Base-by-base conservation (phyloP, 1,140 invertebrate species). In the Zaprionus nigranus region DNA sequence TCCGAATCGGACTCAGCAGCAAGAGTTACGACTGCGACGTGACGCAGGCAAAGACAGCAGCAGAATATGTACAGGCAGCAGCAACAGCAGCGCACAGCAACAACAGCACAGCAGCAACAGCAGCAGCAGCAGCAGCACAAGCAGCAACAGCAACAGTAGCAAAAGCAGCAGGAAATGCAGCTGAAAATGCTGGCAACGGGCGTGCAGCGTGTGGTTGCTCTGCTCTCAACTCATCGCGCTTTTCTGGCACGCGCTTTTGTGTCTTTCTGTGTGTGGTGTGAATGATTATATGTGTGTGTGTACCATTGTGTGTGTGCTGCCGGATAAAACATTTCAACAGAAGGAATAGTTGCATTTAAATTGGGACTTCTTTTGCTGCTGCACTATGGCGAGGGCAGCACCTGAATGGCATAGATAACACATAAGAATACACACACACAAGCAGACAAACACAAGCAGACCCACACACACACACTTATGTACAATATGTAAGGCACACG, bases 11-110 rank as follows among this genome's bases (percentile, higher is more conserved):
- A 71, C 73, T 46, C 60, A 75, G 58, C 40, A 46, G 40, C n/a
- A 26, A 67, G 43, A 70, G 64, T 70, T 71, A 76, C 72, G 66
- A 69, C 22, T 70, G 66, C 72, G 59, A 75, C 72, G 66, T 75
- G 72, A 36, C 11, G 53, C 53, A 56, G 53, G 6, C 40, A 49
- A 9, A 34, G 9, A 9, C 30, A 56, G 38, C 51, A 56, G 28
- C 17, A 53, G 66, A 53, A 75, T 62, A 69, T 63, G 72, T 20
- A 36, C 58, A 24, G 20, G n/a, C 13, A 13, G 30, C 54, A 30
- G 9, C 30, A 34, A 0, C 9, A 30, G 1, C 26, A 28, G 26
- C 26, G n/a, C n/a, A n/a, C n/a, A 28, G 0, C 0, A 26, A 1
- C 26, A 28, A 0, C 26, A 28, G 26, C 26, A 28, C n/a, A n/a